Evolutionary conservation across 2,113 vertebrate species (phyloP).

Genomic region (Varanus komodoensis): DNA sequence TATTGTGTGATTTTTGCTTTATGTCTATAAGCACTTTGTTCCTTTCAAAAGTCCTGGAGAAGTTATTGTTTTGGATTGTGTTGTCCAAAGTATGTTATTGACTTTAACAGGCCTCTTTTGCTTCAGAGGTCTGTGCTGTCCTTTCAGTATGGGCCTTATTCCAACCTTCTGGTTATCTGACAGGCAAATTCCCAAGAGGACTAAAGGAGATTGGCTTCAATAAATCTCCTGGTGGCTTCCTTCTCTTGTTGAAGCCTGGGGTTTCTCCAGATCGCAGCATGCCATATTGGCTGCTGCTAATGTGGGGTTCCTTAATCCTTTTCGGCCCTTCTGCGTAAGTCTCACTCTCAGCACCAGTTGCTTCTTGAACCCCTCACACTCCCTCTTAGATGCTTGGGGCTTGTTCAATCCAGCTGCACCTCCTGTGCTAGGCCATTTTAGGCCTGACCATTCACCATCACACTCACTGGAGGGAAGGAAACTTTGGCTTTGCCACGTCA

Average conservation of each 20-base stretch:
- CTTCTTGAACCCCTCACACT: neutral
- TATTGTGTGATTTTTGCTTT: neutral
- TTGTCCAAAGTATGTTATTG: neutral
- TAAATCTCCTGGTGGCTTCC: neutral
- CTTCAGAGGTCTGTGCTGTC: neutral
- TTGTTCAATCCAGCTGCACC: neutral
- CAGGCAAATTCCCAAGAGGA: neutral
- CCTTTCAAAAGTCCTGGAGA: neutral
- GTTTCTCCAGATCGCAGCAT: neutral
- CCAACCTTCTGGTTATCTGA: conserved; percentile 11
- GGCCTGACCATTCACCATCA: too few relatives aligned
- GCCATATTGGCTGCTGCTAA: neutral
- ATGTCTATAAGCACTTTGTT: neutral
- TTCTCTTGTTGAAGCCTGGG: neutral
- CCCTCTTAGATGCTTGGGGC: neutral
- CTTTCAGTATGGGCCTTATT: neutral
- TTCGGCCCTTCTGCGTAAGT: neutral
- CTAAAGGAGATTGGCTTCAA: neutral
- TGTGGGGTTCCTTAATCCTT: neutral
- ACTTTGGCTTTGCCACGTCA: too few relatives aligned
- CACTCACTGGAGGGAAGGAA: neutral
- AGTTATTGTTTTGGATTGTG: neutral
- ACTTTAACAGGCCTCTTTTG: neutral
- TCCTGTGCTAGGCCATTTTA: too few relatives aligned
- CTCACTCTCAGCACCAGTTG: neutral